Evolutionary conservation across 2,888 invertebrate species (phyloP).

Genomic region (Cerastoderma edule): DNA sequence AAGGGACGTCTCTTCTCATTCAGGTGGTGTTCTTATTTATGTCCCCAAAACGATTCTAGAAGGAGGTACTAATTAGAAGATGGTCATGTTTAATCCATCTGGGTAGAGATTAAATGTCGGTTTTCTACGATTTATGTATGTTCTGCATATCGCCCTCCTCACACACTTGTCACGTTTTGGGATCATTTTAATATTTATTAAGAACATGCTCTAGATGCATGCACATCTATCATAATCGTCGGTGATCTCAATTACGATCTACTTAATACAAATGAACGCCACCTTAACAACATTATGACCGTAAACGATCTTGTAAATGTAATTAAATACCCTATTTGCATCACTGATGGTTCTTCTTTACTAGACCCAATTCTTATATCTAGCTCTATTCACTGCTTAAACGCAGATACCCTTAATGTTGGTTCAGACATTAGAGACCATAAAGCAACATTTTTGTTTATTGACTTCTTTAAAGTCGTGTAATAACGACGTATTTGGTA

Average conservation of each 20-base stretch:
- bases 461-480: background rate
- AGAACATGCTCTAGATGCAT: background rate
- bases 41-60: background rate
- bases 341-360: background rate
- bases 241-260: constrained; percentile 13
- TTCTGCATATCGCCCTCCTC: background rate
- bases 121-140: background rate
- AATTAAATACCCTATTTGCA: background rate
- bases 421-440: constrained; percentile 18
- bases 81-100: background rate
- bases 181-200: background rate
- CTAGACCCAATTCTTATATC: constrained; percentile 20
- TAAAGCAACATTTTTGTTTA: constrained; percentile 7
- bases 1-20: constrained; percentile 1
- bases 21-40: constrained; percentile 14
- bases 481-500: constrained; percentile 8
- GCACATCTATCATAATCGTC: background rate
- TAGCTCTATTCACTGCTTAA: too few species aligned
- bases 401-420: background rate
- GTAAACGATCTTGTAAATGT: constrained; percentile 4
- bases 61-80: constrained; percentile 6
- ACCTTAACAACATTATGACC: background rate
- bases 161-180: constrained; percentile 2
- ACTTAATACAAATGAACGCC: background rate
- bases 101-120: constrained; percentile 9